These are phyloP conservation scores for Mimumesa dahlbomi DNA, from an alignment of 2,888 invertebrate species.

Conservation along the genomic window DNA sequence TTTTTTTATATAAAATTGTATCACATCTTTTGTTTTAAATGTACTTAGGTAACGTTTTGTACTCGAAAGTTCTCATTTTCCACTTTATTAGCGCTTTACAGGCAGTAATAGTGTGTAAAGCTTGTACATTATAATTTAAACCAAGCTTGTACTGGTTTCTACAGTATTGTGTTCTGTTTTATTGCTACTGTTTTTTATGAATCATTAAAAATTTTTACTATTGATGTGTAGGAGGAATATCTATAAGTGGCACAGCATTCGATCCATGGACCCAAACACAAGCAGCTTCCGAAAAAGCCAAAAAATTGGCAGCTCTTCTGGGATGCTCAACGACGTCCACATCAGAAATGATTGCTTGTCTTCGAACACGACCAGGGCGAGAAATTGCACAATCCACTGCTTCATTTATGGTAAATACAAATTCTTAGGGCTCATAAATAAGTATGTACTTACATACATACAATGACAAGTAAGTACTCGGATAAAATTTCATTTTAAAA, in stretches of 20 bases:
- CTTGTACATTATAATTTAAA: no score
- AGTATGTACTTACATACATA: not conserved
- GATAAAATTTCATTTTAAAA: no score
- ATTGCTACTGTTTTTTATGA: no score
- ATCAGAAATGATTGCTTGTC: constrained; percentile 84
- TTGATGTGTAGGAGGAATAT: constrained; percentile 82
- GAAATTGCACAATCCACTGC: constrained; percentile 83
- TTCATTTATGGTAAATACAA: constrained; percentile 82
- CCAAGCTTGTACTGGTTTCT: no score
- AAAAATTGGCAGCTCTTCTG: constrained; percentile 83
- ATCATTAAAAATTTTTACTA: not conserved
- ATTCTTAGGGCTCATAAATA: not conserved
- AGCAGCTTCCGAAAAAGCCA: constrained; percentile 82
- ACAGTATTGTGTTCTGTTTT: no score
- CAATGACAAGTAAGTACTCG: not conserved
- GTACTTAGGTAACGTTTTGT: no score
- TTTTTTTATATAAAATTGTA: no score
- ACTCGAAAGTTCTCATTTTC: no score
- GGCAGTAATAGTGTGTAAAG: no score
- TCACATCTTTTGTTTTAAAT: no score
- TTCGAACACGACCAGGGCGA: constrained; percentile 84
- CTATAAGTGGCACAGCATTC: constrained; percentile 87
- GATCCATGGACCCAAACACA: constrained; percentile 80
- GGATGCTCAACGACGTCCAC: constrained; percentile 84
- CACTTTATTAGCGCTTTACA: no score